Evolutionary conservation across 2,113 vertebrate species (phyloP).

Genomic region (Toxotes chatareus): DNA sequence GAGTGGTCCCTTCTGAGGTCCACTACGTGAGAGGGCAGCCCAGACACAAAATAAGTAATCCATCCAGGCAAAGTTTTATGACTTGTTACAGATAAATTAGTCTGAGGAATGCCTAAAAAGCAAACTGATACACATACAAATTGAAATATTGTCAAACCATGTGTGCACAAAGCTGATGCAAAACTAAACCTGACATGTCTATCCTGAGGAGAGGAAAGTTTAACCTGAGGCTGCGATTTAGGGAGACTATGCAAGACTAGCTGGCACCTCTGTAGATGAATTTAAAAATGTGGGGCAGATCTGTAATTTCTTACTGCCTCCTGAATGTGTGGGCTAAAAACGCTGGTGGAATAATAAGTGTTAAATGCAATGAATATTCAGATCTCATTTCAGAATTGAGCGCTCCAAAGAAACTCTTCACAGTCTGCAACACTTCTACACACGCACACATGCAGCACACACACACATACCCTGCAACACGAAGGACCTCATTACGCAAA

Average conservation of each 20-base stretch:
- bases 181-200: constrained; percentile 24
- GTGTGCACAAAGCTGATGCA: background rate
- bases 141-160: background rate
- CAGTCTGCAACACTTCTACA: constrained; percentile 22
- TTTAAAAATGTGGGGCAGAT: constrained; percentile 54
- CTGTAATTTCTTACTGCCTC: constrained; percentile 53
- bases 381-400: constrained; percentile 60
- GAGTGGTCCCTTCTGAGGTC: constrained; percentile 50
- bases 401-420: constrained; percentile 36
- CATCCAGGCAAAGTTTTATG: constrained; percentile 35
- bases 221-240: constrained; percentile 44
- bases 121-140: constrained; percentile 5
- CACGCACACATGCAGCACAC: constrained; percentile 11
- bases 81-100: constrained; percentile 14
- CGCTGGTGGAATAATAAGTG: constrained; percentile 68
- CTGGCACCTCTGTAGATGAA: constrained; percentile 45
- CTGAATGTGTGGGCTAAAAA: constrained; percentile 49
- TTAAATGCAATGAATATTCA: constrained; percentile 76
- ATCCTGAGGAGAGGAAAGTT: constrained; percentile 19
- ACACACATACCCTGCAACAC: constrained; percentile 28
- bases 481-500: constrained; percentile 62
- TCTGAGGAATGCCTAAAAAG: constrained; percentile 8
- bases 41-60: constrained; percentile 20
- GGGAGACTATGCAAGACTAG: constrained; percentile 25
- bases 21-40: constrained; percentile 5